A percentile compares a stretch with the other conserved stretches of the same genome.
phyloP scores from a whole-genome alignment of 2,113 vertebrate species.

The Alexandromys fortis region DNA sequence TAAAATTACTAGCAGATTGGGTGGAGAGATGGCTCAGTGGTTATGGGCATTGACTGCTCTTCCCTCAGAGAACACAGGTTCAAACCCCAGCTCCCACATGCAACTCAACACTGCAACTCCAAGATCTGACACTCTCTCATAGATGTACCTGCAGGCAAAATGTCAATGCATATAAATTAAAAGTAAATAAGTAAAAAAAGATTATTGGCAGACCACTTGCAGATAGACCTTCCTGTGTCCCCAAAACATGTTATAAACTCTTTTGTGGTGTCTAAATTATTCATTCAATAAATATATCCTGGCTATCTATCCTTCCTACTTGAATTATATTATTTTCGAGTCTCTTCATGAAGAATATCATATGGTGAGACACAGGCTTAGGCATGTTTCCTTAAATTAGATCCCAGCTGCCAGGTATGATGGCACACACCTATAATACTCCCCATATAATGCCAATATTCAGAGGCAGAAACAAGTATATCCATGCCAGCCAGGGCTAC shows the following conservation, averaged over 20 bases:
- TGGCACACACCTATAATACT: not conserved
- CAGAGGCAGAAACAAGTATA: not conserved
- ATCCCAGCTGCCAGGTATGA: not conserved
- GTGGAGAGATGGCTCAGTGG: not conserved
- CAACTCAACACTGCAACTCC: not conserved
- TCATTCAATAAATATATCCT: not conserved
- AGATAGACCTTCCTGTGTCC: not conserved
- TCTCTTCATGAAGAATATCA: not conserved
- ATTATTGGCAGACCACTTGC: not conserved
- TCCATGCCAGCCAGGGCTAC: not conserved
- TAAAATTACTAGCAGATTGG: not conserved
- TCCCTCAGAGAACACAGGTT: not conserved
- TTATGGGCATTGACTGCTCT: not conserved
- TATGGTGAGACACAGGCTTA: not conserved
- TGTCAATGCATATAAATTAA: not conserved
- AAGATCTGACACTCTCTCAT: not conserved
- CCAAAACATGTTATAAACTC: not conserved
- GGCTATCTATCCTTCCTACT: not conserved
- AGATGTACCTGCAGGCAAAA: not conserved
- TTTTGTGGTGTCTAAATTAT: not conserved
- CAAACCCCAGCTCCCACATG: not conserved
- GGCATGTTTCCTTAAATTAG: not conserved
- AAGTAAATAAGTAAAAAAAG: not conserved
- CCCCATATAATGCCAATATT: not conserved
- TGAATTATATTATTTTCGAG: conserved; percentile 53